These are phyloP conservation scores for Malacosoma neustria DNA, from an alignment of 2,888 invertebrate genomes.

Conservation along the genomic window DNA sequence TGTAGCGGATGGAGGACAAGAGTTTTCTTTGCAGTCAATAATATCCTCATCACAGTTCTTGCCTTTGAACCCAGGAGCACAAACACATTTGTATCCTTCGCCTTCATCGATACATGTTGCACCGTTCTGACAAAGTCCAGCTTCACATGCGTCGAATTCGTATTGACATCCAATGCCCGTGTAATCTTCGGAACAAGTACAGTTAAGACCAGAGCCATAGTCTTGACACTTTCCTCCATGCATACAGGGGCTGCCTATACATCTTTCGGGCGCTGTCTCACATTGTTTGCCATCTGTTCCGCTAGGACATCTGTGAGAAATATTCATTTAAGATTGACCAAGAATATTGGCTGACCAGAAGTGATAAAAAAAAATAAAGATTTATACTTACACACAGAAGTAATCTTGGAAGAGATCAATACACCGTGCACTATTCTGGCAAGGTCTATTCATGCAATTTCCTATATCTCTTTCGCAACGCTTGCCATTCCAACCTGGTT, in stretches of 20 bases:
- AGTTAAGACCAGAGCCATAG: conserved; percentile 95
- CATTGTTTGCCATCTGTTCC: conserved; percentile 98
- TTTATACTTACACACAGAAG: conserved; percentile 87
- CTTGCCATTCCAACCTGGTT: conserved; percentile 89
- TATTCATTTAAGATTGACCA: neutral
- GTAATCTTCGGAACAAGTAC: conserved; percentile 90
- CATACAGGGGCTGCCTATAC: conserved; percentile 95
- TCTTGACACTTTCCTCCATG: conserved; percentile 97
- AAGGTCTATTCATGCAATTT: conserved; percentile 89
- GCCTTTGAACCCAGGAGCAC: conserved; percentile 86
- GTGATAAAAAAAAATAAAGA: conserved; percentile 1
- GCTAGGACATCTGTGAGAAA: conserved; percentile 82
- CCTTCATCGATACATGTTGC: conserved; percentile 93
- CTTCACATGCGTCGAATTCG: conserved; percentile 94
- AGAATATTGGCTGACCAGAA: neutral
- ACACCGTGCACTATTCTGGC: conserved; percentile 94
- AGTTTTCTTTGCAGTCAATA: conserved; percentile 92
- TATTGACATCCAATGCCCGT: conserved; percentile 94
- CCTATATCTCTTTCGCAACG: conserved; percentile 92
- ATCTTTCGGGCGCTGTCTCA: conserved; percentile 96
- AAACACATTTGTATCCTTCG: conserved; percentile 88
- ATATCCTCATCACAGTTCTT: conserved; percentile 94
- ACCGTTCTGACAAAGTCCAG: conserved; percentile 93
- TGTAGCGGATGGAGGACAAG: conserved; percentile 94
- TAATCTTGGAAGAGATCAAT: conserved; percentile 93